Evolutionary conservation across 2,113 vertebrate species (phyloP).

Genomic region (Piaya cayana): DNA sequence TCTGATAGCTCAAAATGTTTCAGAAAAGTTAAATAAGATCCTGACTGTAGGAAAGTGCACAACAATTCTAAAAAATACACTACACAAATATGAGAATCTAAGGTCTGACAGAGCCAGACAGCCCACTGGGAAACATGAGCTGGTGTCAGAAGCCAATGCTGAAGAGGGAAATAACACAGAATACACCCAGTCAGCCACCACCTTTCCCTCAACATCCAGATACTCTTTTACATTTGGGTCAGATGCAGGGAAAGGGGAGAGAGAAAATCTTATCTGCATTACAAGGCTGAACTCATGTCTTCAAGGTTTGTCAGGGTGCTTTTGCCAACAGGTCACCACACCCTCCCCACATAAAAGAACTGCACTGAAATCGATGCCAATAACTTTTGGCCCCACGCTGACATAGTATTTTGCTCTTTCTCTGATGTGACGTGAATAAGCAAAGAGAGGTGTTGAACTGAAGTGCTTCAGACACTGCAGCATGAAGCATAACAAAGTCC

Average conservation of each 20-base stretch:
- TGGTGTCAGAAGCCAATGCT: not conserved
- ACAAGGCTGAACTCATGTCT: constrained; percentile 1
- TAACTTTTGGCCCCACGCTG: not conserved
- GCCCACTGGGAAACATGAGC: not conserved
- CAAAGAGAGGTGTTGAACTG: constrained; percentile 43
- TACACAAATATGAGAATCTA: not conserved
- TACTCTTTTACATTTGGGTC: not conserved
- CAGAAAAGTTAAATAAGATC: not conserved
- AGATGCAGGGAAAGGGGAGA: not conserved
- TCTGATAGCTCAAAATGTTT: not conserved
- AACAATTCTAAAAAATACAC: not conserved
- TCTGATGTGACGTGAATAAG: constrained; percentile 50
- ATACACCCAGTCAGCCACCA: not conserved
- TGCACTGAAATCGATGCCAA: constrained; percentile 1
- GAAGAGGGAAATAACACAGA: not conserved
- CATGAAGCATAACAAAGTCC: not conserved
- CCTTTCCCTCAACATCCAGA: not conserved
- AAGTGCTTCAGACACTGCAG: not conserved
- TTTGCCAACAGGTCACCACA: constrained; percentile 24
- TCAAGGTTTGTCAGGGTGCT: not conserved
- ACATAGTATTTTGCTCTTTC: not conserved
- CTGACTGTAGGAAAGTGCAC: not conserved
- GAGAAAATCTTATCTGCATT: not conserved
- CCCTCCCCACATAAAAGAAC: constrained; percentile 48
- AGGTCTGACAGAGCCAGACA: not conserved